A percentile compares a stretch with the other conserved stretches of the same genome.
These are phyloP conservation scores for Sitta carolinensis DNA, from an alignment of 2,797 vertebrate genomes.

Conservation along the genomic window DNA sequence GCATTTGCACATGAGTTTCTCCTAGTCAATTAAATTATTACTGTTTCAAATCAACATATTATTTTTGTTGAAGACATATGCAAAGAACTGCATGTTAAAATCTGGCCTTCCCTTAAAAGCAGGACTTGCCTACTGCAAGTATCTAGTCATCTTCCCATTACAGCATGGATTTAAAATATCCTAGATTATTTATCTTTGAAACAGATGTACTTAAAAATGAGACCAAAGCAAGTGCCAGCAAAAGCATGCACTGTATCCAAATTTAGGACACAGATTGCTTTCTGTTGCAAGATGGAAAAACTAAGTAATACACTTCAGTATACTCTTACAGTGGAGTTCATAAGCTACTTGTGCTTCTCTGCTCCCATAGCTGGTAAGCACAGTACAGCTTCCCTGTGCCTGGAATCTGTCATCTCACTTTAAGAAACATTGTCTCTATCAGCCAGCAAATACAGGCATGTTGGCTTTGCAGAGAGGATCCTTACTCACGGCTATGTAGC, in stretches of 20 bases:
- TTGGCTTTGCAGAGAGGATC: neutral
- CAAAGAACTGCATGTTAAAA: neutral
- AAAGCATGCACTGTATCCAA: neutral
- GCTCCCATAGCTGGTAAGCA: neutral
- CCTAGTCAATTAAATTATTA: neutral
- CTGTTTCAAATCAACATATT: neutral
- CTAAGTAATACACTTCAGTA: neutral
- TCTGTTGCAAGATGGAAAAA: neutral
- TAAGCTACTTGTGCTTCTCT: neutral
- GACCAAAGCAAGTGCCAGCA: neutral
- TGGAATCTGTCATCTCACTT: neutral
- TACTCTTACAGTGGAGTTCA: neutral
- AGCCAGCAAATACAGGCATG: neutral
- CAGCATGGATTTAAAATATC: neutral
- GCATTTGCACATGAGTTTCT: neutral
- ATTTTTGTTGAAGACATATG: neutral
- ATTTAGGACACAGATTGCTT: neutral
- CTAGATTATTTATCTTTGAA: neutral
- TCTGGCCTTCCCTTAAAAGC: neutral
- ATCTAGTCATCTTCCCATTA: neutral
- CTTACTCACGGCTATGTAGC: neutral
- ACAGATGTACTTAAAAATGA: neutral
- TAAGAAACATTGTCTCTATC: neutral
- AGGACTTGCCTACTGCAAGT: neutral
- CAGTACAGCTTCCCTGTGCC: neutral